These are phyloP conservation scores for Pseudomyrmex gracilis DNA, from an alignment of 1,140 invertebrate genomes.

Conservation along the genomic window DNA sequence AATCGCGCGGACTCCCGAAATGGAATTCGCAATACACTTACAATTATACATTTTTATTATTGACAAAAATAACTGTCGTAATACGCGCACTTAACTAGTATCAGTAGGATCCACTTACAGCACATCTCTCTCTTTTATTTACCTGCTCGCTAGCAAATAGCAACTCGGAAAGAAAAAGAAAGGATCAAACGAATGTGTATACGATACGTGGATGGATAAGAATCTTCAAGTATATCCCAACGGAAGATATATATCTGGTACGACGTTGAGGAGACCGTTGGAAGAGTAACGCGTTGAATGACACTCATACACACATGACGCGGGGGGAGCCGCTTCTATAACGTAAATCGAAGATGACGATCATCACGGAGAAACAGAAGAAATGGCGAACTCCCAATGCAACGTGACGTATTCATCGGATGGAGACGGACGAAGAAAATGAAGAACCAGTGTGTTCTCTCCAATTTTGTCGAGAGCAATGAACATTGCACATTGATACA, in stretches of 20 bases:
- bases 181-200: background rate
- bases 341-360: no score
- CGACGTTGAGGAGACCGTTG: background rate
- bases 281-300: background rate
- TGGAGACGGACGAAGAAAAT: conserved; percentile 8
- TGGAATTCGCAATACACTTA: conserved; percentile 35
- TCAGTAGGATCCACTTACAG: conserved; percentile 38
- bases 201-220: background rate
- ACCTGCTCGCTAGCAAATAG: background rate
- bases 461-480: conserved; percentile 37
- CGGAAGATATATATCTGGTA: background rate
- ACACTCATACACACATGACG: background rate
- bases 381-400: conserved; percentile 6
- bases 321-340: background rate
- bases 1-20: conserved; percentile 24
- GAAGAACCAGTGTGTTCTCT: conserved; percentile 23
- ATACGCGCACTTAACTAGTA: conserved; percentile 23
- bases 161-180: conserved; percentile 18
- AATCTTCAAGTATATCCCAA: background rate
- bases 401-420: background rate
- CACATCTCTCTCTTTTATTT: conserved; percentile 8
- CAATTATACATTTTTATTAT: conserved; percentile 56
- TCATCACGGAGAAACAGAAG: no score
- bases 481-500: conserved; percentile 17
- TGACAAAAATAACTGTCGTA: conserved; percentile 42